phyloP scores from a whole-genome alignment of 2,797 vertebrate genomes.

The Poeciliopsis gracilis region DNA sequence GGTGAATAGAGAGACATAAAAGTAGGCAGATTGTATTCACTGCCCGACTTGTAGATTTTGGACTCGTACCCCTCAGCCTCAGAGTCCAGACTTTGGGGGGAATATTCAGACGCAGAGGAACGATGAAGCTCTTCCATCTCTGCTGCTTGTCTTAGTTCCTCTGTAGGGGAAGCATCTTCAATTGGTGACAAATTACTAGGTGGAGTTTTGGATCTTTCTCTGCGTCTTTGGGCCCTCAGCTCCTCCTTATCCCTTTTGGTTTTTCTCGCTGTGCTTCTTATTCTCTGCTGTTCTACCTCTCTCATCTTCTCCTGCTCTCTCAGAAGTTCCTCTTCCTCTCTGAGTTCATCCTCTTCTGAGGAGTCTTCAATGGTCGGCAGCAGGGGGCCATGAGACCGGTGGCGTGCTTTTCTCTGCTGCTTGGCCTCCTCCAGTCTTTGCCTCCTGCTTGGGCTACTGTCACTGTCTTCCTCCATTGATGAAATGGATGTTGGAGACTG shows the following conservation, averaged over 20 bases:
- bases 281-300: slow-evolving; percentile 97
- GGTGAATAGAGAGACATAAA: slow-evolving; percentile 99
- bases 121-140: slow-evolving; percentile 99
- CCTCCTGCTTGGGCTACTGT: slow-evolving; percentile 96
- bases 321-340: slow-evolving; percentile 97
- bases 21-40: slow-evolving; percentile 96
- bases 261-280: slow-evolving; percentile 95
- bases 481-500: slow-evolving; percentile 97
- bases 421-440: slow-evolving; percentile 96
- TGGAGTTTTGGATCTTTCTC: slow-evolving; percentile 98
- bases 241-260: slow-evolving; percentile 98
- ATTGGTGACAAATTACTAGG: slow-evolving; percentile 99
- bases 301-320: slow-evolving; percentile 99
- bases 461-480: slow-evolving; percentile 98
- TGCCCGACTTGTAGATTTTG: slow-evolving; percentile 95
- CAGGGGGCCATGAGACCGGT: slow-evolving; percentile 94
- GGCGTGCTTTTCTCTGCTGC: slow-evolving; percentile 97
- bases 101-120: slow-evolving; percentile 98
- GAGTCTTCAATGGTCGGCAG: slow-evolving; percentile 99
- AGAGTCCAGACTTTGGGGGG: slow-evolving; percentile 93
- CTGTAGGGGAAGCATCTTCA: slow-evolving; percentile 97
- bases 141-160: slow-evolving; percentile 95
- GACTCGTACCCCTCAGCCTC: slow-evolving; percentile 94
- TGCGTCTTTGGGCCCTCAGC: slow-evolving; percentile 93
- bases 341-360: slow-evolving; percentile 96